Evolutionary conservation across 2,113 vertebrate genomes (phyloP), one percentile per base, ranked within the genome.

Genomic region (Siniperca knerii): DNA sequence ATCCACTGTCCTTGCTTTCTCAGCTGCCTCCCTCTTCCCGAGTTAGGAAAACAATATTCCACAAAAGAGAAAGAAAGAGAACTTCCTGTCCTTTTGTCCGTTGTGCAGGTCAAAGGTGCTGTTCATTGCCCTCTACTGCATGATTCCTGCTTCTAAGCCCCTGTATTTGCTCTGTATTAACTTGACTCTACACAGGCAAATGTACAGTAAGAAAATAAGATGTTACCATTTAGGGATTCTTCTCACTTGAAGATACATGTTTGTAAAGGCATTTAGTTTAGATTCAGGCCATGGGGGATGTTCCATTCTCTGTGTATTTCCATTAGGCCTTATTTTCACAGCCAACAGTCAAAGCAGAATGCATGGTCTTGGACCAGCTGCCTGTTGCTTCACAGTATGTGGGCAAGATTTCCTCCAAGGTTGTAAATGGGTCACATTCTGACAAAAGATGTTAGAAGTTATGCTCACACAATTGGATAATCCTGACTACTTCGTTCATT

Each of bases 51-150:
- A 93, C 89, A 93, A 90, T 85, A 87, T 89, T 89, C 83, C 67
- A 81, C 88, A 85, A 90, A 91, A 85, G 79, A 82, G 74, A 82
- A 29, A 29, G 81, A 81, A 84, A 79, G 55, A 77, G 82, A 82
- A 93, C 91, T 93, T 90, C 90, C 91, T 85, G 88, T 90, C 76
- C 90, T 85, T 93, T 93, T 88, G 88, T 93, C 83, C 71, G 75
- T 55, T 70, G 66, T 82, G 75, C 54, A 79, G 79, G 83, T 69
- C 87, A 88, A 85, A 91, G 82, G 54, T 84, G 77, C 89, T 90
- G 92, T 92, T 94, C 93, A 89, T 83, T 91, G 90, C 87, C 74
- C 90, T 86, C 77, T 64, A 21, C 89, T 44, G 85, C 75, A 10
- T 58, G 83, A 86, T 84, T 81, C 85, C 91, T 80, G 84, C 65